Evolutionary conservation across 2,113 vertebrate genomes (phyloP).

Genomic region (Melanostigma gelatinosum): DNA sequence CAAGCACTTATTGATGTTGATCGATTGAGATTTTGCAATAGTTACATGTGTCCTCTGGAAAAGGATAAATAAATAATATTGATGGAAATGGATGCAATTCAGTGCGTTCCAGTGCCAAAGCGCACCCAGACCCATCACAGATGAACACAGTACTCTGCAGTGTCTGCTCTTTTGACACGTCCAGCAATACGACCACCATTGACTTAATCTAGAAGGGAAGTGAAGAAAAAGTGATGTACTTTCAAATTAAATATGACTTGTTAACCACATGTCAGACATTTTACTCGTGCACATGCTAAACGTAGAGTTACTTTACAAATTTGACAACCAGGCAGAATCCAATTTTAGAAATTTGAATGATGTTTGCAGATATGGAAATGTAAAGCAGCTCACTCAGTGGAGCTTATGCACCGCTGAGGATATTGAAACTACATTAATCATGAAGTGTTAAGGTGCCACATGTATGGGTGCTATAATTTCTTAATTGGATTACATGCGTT

Average conservation of each 20-base stretch:
- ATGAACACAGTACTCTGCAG: neutral
- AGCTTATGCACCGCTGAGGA: neutral
- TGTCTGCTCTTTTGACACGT: neutral
- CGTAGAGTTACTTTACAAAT: slow-evolving; percentile 34
- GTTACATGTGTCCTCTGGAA: neutral
- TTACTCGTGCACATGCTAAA: neutral
- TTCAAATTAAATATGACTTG: slow-evolving; percentile 51
- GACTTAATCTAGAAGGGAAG: slow-evolving; percentile 20
- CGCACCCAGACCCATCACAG: neutral
- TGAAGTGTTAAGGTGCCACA: neutral
- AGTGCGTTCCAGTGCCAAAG: neutral
- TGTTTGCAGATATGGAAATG: slow-evolving; percentile 59
- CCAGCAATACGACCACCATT: slow-evolving; percentile 12
- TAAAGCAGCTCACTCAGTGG: slow-evolving; percentile 26
- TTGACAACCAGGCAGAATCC: slow-evolving; percentile 37
- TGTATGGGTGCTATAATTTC: neutral
- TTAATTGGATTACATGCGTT: neutral
- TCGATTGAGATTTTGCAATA: neutral
- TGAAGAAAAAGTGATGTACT: neutral
- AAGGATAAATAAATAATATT: neutral
- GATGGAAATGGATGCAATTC: neutral
- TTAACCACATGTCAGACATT: slow-evolving; percentile 12
- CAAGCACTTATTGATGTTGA: neutral
- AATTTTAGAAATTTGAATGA: slow-evolving; percentile 50
- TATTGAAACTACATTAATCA: slow-evolving; percentile 16